phyloP scores from a whole-genome alignment of 2,888 invertebrate genomes.

The Meandrusa payeni region DNA sequence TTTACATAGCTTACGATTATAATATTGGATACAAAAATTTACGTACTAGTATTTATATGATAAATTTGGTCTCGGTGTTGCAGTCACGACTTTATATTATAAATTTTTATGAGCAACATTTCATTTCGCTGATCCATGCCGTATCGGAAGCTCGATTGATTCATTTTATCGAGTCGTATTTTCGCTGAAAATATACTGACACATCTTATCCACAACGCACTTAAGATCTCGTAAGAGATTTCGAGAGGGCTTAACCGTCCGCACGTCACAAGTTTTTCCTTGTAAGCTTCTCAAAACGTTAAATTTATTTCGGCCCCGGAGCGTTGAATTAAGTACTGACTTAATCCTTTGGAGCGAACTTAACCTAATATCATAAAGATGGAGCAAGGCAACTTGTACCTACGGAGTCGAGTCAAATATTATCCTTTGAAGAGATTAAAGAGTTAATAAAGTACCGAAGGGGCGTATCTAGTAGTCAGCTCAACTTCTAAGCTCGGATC shows the following conservation, averaged over 20 bases:
- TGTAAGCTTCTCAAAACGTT: slow-evolving; percentile 72
- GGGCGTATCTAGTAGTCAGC: slow-evolving; percentile 13
- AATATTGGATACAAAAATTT: no score
- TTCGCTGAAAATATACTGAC: slow-evolving; percentile 17
- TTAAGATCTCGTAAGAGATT: slow-evolving; percentile 45
- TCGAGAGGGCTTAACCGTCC: slow-evolving; percentile 42
- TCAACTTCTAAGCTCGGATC: slow-evolving; percentile 17
- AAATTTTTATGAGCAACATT: slow-evolving; percentile 24
- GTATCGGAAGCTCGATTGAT: slow-evolving; percentile 27
- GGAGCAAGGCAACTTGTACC: slow-evolving; percentile 74
- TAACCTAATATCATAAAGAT: slow-evolving; percentile 78
- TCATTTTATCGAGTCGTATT: slow-evolving; percentile 24
- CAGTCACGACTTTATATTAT: no score
- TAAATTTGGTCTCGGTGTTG: no score
- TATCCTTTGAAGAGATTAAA: slow-evolving; percentile 70
- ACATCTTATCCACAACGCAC: slow-evolving; percentile 36
- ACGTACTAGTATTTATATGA: no score
- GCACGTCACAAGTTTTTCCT: slow-evolving; percentile 73
- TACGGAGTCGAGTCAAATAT: slow-evolving; percentile 71
- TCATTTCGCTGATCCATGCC: slow-evolving; percentile 29
- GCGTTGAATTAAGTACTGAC: slow-evolving; percentile 73
- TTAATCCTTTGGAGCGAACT: slow-evolving; percentile 77
- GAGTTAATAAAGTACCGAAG: slow-evolving; percentile 57
- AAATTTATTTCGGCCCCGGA: slow-evolving; percentile 77
- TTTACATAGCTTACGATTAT: no score